Conservation (phyloP, 2,888 invertebrate species). For the Phoronis australis region DNA sequence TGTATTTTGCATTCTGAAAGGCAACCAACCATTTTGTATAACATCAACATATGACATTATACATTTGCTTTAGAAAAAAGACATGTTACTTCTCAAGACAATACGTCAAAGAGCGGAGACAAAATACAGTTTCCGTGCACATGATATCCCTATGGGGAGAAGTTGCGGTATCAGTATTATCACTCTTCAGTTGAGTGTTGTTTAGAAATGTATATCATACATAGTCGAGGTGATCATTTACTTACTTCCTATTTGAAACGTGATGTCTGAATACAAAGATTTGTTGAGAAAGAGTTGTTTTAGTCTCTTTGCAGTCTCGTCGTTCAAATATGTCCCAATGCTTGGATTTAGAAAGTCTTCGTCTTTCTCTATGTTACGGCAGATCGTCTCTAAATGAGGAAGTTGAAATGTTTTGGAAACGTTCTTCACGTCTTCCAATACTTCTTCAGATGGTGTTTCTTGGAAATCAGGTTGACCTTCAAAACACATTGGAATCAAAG, state of each 20-base stretch:
- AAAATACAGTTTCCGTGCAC: no score
- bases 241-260: conserved; percentile 41
- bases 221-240: no score
- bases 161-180: no score
- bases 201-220: no score
- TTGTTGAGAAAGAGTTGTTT: conserved; percentile 38
- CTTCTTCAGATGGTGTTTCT: conserved; percentile 16
- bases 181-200: no score
- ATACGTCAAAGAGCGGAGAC: no score
- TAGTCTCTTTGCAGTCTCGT: conserved; percentile 34
- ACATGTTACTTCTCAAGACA: no score
- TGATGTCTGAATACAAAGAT: conserved; percentile 29
- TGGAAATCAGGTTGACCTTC: conserved; percentile 34
- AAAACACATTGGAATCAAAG: no score
- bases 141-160: no score
- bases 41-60: no score
- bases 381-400: conserved; percentile 34
- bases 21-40: no score
- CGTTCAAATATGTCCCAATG: conserved; percentile 43
- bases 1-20: conserved; percentile 27
- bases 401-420: conserved; percentile 32
- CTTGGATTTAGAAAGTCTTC: conserved; percentile 46
- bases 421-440: conserved; percentile 24
- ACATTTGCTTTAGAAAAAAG: no score
- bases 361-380: conserved; percentile 32